Evolutionary conservation across 2,888 invertebrate species (phyloP).

Genomic region (Lucinisca nassula): DNA sequence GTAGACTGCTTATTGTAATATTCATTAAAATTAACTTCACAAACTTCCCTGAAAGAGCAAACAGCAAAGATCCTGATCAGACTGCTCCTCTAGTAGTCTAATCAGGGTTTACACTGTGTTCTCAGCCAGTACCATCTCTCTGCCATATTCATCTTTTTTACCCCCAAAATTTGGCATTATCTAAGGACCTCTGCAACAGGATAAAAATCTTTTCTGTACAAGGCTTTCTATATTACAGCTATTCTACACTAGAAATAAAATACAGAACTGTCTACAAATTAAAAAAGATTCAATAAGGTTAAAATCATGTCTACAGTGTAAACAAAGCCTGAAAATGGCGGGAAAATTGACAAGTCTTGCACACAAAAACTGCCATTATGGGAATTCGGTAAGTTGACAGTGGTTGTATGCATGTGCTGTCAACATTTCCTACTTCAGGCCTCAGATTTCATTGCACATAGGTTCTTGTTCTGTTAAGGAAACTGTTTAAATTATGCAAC

Average conservation of each 20-base stretch:
- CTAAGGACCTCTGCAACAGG: background rate
- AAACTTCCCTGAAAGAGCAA: too few relatives aligned
- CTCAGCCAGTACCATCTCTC: too few relatives aligned
- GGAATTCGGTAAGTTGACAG: too few relatives aligned
- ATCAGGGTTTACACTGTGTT: too few relatives aligned
- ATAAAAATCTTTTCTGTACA: slow-evolving; percentile 16
- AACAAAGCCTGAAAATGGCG: background rate
- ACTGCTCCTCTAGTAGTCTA: too few relatives aligned
- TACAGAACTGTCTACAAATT: background rate
- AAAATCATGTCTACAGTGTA: background rate
- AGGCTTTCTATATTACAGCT: background rate
- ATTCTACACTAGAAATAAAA: slow-evolving; percentile 5
- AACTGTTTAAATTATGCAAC: background rate
- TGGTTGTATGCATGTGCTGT: too few relatives aligned
- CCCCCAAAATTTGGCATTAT: background rate
- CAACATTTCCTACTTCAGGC: background rate
- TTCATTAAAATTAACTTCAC: too few relatives aligned
- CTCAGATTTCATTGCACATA: background rate
- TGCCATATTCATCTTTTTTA: too few relatives aligned
- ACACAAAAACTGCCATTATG: too few relatives aligned
- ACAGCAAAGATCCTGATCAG: too few relatives aligned
- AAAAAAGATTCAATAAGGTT: background rate
- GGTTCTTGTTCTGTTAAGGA: background rate
- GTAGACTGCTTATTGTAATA: too few relatives aligned
- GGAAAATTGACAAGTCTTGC: background rate